Conservation (phyloP, 2,113 vertebrate genomes). For the Callospermophilus lateralis region DNA sequence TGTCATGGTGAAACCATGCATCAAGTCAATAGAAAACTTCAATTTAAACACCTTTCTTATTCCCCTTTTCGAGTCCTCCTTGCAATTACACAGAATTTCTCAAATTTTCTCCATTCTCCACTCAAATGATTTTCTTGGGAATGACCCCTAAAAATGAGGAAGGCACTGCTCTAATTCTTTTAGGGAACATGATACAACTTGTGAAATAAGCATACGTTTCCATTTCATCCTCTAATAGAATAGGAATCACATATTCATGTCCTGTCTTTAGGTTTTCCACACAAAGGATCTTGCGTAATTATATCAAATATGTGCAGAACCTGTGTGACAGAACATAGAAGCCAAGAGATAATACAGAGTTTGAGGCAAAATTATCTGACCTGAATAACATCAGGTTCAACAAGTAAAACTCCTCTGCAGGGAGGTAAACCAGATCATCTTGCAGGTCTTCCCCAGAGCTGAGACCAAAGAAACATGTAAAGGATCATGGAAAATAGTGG, state of each 20-base stretch:
- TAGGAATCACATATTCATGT: not conserved
- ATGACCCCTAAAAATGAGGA: not conserved
- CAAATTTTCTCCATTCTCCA: slow-evolving; percentile 19
- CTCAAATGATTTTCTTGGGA: not conserved
- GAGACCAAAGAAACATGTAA: not conserved
- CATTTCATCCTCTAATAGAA: not conserved
- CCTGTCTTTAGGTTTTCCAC: slow-evolving; percentile 18
- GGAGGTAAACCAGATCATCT: not conserved
- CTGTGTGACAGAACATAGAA: not conserved
- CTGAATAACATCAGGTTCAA: not conserved
- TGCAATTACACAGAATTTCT: not conserved
- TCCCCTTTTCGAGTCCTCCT: not conserved
- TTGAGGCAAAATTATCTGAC: not conserved
- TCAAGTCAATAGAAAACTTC: not conserved
- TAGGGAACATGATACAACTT: not conserved
- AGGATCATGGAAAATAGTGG: not conserved
- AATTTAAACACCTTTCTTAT: not conserved
- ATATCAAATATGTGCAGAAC: slow-evolving; percentile 6
- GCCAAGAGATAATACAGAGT: not conserved
- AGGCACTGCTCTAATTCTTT: not conserved
- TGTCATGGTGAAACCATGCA: not conserved
- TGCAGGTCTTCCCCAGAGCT: not conserved
- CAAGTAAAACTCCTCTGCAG: not conserved
- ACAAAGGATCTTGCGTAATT: not conserved
- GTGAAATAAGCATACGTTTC: not conserved